Evolutionary conservation across 92 coral and sea anemone genomes (phyloP), one percentile per base, ranked within the genome.

Genomic region (Phenganax marumi): DNA sequence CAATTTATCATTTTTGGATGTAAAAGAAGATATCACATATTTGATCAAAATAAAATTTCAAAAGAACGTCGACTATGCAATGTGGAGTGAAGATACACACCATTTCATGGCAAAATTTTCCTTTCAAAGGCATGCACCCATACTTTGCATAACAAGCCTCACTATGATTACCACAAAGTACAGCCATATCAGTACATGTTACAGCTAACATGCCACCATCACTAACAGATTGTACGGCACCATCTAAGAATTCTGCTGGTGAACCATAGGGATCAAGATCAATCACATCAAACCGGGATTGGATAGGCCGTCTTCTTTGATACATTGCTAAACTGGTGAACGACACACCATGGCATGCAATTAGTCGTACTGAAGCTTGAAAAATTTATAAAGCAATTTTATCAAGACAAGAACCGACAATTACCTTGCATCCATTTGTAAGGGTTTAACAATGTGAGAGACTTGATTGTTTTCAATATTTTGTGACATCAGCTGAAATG

Each of bases 121-220:
- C 97, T 86, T 91, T 95, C 55, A 95, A 85, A 61, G 98, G 88
- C 96, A 92, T 92, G 49, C 98, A 82, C 6, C 98, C 98, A 95
- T 95, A 95, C 76, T 95, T 95, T 56, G 96, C 98, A 89, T 89
- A 95, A 70, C 98, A 95, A 2, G 98, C 98, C 85, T 95, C 98
- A 43, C 93, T 95, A 73, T 95, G 98, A 72, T 95, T 95, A 16
- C 98, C 98, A 89, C 98, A 95, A 56, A 95, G 73, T 12, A 95
- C 98, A 16, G 97, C 98, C 98, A 95, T 95, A 81, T 95, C 98
- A 1, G 98, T 95, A 73, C 98, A 95, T 9, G 98, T 95, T 52
- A 95, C 92, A 75, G 93, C 75, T 55, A 95, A 75, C 82, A 95
- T 84, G 49, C 98, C 98, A 25, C 98, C 98, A 85, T 95, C 98